Evolutionary conservation across 92 coral and sea anemone species (phyloP).

Genomic region (Epizoanthus stellaris): DNA sequence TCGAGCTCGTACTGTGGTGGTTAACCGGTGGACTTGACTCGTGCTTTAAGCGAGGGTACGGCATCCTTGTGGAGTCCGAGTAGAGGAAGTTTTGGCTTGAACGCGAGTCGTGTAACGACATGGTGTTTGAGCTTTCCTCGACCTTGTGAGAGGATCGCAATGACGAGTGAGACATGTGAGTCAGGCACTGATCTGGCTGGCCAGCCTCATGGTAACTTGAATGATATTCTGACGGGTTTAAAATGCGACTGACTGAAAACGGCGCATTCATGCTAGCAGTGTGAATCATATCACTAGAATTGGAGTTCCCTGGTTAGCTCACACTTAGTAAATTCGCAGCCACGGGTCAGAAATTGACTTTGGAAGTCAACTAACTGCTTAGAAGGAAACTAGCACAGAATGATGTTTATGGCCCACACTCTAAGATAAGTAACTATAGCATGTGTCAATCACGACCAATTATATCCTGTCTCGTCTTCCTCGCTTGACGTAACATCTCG

Average conservation of each 20-base stretch:
- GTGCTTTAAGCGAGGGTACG: constrained; percentile 79
- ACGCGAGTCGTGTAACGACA: constrained; percentile 79
- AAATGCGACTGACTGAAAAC: constrained; percentile 93
- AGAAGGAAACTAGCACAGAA: constrained; percentile 93
- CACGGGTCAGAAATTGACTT: constrained; percentile 87
- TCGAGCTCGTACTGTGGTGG: constrained; percentile 71
- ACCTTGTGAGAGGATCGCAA: constrained; percentile 77
- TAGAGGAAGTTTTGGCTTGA: constrained; percentile 72
- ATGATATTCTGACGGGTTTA: constrained; percentile 87
- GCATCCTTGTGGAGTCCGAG: constrained; percentile 86
- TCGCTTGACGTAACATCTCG: constrained; percentile 96
- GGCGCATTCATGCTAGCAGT: constrained; percentile 96
- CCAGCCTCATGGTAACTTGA: constrained; percentile 90
- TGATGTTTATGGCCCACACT: constrained; percentile 99
- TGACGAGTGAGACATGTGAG: constrained; percentile 80
- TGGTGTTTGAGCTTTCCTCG: constrained; percentile 86
- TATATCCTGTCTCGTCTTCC: constrained; percentile 99
- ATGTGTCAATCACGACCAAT: constrained; percentile 99
- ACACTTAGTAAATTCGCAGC: constrained; percentile 68
- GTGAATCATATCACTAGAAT: constrained; percentile 77
- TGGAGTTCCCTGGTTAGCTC: constrained; percentile 47
- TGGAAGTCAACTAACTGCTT: constrained; percentile 95
- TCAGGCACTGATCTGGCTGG: constrained; percentile 80
- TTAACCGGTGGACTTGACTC: constrained; percentile 76
- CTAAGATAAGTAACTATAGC: constrained; percentile 98